phyloP scores from a whole-genome alignment of 2,113 vertebrate genomes.

The Tetraodon nigroviridis region DNA sequence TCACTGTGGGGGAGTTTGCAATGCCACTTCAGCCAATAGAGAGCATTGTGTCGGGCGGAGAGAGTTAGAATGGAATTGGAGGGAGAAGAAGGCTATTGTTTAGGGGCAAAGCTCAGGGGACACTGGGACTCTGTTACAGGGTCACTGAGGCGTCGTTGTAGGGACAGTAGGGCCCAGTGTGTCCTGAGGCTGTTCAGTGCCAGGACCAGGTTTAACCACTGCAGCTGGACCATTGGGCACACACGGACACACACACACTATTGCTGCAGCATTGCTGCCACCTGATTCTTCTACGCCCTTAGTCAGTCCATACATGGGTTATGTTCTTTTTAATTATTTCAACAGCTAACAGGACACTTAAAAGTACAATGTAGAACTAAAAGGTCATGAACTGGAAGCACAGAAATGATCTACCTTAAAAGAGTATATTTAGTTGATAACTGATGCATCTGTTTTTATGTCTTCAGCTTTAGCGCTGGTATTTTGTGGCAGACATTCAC shows the following conservation, averaged over 20 bases:
- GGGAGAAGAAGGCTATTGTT: constrained; percentile 68
- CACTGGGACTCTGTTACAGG: constrained; percentile 67
- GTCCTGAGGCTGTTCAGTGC: constrained; percentile 53
- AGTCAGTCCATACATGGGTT: not conserved
- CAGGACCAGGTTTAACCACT: constrained; percentile 49
- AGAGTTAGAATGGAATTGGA: constrained; percentile 64
- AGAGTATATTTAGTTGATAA: not conserved
- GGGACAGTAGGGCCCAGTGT: constrained; percentile 65
- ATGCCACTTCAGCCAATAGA: constrained; percentile 63
- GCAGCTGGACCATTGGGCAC: constrained; percentile 57
- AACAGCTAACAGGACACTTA: not conserved
- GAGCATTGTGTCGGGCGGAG: constrained; percentile 63
- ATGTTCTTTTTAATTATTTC: constrained; percentile 1
- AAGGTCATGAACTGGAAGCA: too few species aligned
- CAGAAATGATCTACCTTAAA: not conserved
- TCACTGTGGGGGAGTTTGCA: constrained; percentile 61
- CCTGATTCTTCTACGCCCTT: constrained; percentile 2
- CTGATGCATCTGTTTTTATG: too few species aligned
- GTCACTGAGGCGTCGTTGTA: constrained; percentile 67
- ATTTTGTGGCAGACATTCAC: not conserved
- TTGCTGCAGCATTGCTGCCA: constrained; percentile 37
- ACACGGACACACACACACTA: constrained; percentile 10
- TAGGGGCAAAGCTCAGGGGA: constrained; percentile 36
- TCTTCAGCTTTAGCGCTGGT: not conserved
- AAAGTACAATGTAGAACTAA: too few species aligned